Evolutionary conservation across 2,888 invertebrate genomes (phyloP).

Genomic region (Gonocerus acuteangulatus): DNA sequence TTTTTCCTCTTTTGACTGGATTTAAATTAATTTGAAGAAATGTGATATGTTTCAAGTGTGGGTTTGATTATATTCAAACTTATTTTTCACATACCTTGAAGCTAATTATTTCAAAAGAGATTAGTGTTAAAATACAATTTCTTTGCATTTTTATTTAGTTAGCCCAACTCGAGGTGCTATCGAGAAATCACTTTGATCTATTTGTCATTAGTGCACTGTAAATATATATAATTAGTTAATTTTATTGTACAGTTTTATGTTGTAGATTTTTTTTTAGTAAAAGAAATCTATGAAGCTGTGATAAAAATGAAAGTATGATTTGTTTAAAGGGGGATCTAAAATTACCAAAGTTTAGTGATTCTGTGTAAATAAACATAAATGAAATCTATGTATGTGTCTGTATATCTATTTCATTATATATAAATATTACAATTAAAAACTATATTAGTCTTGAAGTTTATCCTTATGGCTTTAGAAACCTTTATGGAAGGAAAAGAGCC

Average conservation of each 20-base stretch:
- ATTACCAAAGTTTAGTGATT: conserved; percentile 19
- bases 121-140: background rate
- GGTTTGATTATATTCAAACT: conserved; percentile 19
- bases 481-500: background rate
- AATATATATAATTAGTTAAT: conserved; percentile 1
- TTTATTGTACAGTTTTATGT: conserved; percentile 18
- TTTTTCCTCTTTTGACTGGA: too few species aligned
- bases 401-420: conserved; percentile 8
- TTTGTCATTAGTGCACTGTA: conserved; percentile 12
- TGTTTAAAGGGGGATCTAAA: conserved; percentile 15
- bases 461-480: conserved; percentile 1
- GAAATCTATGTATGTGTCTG: conserved; percentile 7
- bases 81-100: conserved; percentile 13
- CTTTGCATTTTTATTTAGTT: conserved; percentile 6
- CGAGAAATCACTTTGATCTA: conserved; percentile 12
- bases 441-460: conserved; percentile 10
- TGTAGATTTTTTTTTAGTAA: background rate
- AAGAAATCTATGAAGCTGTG: conserved; percentile 19
- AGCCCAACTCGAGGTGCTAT: conserved; percentile 17
- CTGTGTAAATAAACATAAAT: conserved; percentile 10
- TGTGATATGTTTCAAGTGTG: conserved; percentile 12
- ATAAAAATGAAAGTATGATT: conserved; percentile 14
- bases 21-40: too few species aligned
- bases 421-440: background rate
- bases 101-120: background rate